phyloP scores from a whole-genome alignment of 2,113 vertebrate species.

The Plectropomus leopardus region DNA sequence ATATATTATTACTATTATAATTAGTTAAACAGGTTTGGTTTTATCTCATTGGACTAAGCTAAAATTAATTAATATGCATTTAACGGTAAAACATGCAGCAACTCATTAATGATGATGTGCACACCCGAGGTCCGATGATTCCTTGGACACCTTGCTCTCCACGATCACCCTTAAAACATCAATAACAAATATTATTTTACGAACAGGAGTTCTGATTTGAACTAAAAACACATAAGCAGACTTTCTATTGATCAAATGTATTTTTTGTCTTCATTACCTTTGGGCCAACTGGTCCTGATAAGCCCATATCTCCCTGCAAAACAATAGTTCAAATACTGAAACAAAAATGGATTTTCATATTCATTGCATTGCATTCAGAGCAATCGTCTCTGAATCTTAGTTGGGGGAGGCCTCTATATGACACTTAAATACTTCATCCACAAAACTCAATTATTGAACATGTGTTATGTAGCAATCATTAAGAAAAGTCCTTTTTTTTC shows the following conservation, averaged over 20 bases:
- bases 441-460: too few relatives aligned
- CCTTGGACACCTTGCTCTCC: constrained; percentile 85
- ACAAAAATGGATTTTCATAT: neutral
- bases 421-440: too few relatives aligned
- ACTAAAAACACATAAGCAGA: neutral
- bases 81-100: constrained; percentile 33
- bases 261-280: constrained; percentile 83
- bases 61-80: constrained; percentile 22
- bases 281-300: constrained; percentile 83
- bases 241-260: neutral
- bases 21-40: constrained; percentile 8
- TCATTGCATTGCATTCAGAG: neutral
- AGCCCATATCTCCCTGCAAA: constrained; percentile 86
- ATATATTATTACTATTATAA: too few relatives aligned
- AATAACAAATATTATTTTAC: neutral
- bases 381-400: neutral
- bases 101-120: constrained; percentile 37
- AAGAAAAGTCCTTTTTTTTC: too few relatives aligned
- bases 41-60: constrained; percentile 22
- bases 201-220: neutral
- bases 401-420: too few relatives aligned
- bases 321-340: constrained; percentile 35
- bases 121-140: constrained; percentile 80
- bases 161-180: constrained; percentile 79
- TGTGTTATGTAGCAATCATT: too few relatives aligned